These are phyloP conservation scores for Antheraea assamensis DNA, from an alignment of 2,888 invertebrate species.

Conservation along the genomic window DNA sequence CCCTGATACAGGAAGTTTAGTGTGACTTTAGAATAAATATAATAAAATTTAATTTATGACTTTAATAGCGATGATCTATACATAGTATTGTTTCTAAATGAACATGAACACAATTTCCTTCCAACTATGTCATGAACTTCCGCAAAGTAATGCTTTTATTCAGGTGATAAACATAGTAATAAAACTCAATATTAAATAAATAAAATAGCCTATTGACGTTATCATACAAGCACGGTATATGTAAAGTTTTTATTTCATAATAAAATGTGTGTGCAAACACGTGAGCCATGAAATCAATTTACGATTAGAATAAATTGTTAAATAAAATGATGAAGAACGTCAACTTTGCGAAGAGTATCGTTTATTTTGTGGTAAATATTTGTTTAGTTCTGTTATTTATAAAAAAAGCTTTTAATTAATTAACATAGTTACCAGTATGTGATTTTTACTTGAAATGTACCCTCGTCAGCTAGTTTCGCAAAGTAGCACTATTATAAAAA, in stretches of 20 bases:
- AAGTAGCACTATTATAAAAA: too few species aligned
- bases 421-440: too few species aligned
- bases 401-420: background rate
- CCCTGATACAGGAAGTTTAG: background rate
- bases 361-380: slow-evolving; percentile 3
- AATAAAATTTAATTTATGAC: too few species aligned
- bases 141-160: too few species aligned
- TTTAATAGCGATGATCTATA: too few species aligned
- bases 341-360: background rate
- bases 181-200: background rate
- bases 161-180: background rate
- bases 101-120: too few species aligned
- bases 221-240: background rate
- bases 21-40: too few species aligned
- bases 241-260: background rate
- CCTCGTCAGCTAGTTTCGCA: too few species aligned
- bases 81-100: too few species aligned
- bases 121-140: too few species aligned
- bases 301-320: background rate
- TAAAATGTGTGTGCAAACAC: background rate
- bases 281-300: background rate
- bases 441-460: too few species aligned
- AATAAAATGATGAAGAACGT: background rate
- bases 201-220: background rate
- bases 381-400: background rate